Percentiles rank a stretch among this genome's conserved stretches.
Evolutionary conservation across 2,113 vertebrate genomes (phyloP).

Genomic region (Pelecanus crispus): DNA sequence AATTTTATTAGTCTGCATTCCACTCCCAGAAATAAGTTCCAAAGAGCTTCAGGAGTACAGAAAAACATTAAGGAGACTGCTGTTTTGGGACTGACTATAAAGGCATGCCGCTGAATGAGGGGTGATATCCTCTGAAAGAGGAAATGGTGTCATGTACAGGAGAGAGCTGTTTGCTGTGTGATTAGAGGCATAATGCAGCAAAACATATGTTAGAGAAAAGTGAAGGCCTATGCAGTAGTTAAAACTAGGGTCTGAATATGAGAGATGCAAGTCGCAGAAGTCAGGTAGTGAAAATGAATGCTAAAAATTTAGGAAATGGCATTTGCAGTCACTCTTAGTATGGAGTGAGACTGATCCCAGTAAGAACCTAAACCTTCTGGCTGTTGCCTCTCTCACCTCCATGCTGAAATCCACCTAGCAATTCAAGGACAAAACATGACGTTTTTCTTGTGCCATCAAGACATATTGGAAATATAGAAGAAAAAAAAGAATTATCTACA

Average conservation of each 20-base stretch:
- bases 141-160: not conserved
- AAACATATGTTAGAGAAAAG: fast-evolving
- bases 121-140: not conserved
- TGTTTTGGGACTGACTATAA: not conserved
- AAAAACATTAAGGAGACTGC: not conserved
- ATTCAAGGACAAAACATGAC: not conserved
- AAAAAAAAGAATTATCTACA: not conserved
- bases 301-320: not conserved
- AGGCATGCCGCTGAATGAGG: not conserved
- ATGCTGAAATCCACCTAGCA: not conserved
- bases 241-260: not conserved
- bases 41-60: not conserved
- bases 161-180: not conserved
- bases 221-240: not conserved
- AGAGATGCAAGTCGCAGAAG: not conserved
- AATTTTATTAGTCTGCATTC: constrained; percentile 48
- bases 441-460: not conserved
- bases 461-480: not conserved
- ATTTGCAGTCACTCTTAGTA: not conserved
- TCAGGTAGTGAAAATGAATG: not conserved
- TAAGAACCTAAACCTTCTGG: not conserved
- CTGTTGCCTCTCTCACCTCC: not conserved
- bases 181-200: not conserved
- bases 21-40: constrained; percentile 5
- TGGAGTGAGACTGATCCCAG: too few relatives aligned